Conservation (phyloP, 1,140 invertebrate species). For the Drosophila nikananu region DNA sequence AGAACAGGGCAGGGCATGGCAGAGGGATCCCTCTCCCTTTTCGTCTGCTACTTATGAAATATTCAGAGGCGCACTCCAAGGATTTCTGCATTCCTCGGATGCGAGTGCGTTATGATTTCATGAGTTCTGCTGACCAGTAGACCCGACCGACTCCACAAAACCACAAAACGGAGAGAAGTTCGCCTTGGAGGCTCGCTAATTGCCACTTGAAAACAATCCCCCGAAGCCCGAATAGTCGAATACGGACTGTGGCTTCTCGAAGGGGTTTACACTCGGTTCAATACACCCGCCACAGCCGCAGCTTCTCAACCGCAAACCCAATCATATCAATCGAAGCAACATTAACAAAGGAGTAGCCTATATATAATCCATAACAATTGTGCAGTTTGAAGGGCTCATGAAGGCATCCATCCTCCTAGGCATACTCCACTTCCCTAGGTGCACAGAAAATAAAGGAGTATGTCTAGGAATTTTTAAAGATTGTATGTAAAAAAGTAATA, state of each 20-base stretch:
- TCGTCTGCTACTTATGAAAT: slow-evolving; percentile 66
- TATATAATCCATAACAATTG: slow-evolving; percentile 58
- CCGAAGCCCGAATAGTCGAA: slow-evolving; percentile 13
- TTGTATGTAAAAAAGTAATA: not conserved
- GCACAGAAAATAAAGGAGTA: slow-evolving; percentile 1
- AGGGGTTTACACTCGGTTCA: slow-evolving; percentile 43
- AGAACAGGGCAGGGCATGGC: slow-evolving; percentile 14
- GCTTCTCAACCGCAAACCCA: slow-evolving; percentile 40
- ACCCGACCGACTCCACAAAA: not conserved
- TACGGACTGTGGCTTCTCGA: not conserved
- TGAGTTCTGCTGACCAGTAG: slow-evolving; percentile 31
- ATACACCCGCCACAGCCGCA: slow-evolving; percentile 36
- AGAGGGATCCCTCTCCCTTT: slow-evolving; percentile 21
- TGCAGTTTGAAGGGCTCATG: slow-evolving; percentile 38
- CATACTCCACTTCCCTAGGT: not conserved
- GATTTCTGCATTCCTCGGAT: slow-evolving; percentile 47
- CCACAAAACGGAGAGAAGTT: slow-evolving; percentile 40
- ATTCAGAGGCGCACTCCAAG: slow-evolving; percentile 66
- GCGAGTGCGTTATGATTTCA: slow-evolving; percentile 42
- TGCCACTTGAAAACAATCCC: slow-evolving; percentile 64
- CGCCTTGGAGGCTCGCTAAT: slow-evolving; percentile 48
- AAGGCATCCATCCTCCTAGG: not conserved
- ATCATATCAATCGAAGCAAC: slow-evolving; percentile 46
- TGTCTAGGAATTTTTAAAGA: not conserved
- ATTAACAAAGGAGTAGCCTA: slow-evolving; percentile 35